Base-by-base conservation (phyloP, 1,140 invertebrate genomes). In the Drosophila mojavensis region DNA sequence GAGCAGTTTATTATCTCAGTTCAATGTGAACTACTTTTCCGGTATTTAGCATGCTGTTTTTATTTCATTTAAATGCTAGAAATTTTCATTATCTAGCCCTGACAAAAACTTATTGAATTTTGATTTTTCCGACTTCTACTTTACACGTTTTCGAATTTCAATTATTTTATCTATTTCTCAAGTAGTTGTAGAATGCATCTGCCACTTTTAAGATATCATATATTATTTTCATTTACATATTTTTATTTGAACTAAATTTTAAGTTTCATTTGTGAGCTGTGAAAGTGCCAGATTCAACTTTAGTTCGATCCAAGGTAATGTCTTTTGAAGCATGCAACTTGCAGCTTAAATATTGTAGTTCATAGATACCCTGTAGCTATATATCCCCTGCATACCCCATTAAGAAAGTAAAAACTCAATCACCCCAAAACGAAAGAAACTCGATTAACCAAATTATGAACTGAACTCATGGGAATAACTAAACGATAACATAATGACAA, bases 251-350 rank as follows among this genome's bases (percentile, higher is more conserved):
- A 1, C 9, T 36, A 1, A 20, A 17, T 15, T 11, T 11, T 36
- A 9, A 28, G 15, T 50, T 58, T 41, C 55, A 58, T 55, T 62
- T 26, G 43, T 15, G 43, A 61, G 62, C 36, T 64, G 45, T 50
- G 54, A 28, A 10, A 36, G 2, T 36, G 47, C 6, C 33, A 20
- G 5, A 39, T 5, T 9, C 33, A n/a, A 39, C 51, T 54, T 56
- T 36, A 33, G 20, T 28, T 26, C 41, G 60, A 33, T 7, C n/a
- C 41, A 63, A 70, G 67, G 67, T 70, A 70, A 70, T 70, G 50
- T 63, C 17, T 50, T 11, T 36, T 48, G 20, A 53, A 28, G 59
- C 67, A 70, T 70, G 67, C 13, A 58, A 39, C 26, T 33, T 70
- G 67, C 13, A 58, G 50, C 36, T 33, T 36, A 11, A 13, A 5